Conservation (phyloP, 1,140 invertebrate species). For the Drosophila arawakana region DNA sequence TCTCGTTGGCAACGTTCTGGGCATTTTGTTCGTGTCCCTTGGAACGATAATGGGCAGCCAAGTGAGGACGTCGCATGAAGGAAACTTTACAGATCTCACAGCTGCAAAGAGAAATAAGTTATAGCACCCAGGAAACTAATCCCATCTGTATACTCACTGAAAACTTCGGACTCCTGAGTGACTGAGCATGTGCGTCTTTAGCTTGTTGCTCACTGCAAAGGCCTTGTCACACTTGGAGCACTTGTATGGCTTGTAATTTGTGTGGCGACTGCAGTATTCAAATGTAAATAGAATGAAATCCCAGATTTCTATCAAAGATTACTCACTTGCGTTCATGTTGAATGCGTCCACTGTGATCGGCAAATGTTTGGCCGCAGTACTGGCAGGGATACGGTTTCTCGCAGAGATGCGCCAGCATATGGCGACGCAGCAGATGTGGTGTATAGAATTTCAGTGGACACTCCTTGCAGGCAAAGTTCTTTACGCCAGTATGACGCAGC, state of each 20-base stretch:
- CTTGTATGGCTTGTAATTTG: slow-evolving; percentile 95
- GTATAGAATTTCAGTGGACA: slow-evolving; percentile 65
- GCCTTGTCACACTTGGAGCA: slow-evolving; percentile 99
- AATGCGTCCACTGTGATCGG: slow-evolving; percentile 58
- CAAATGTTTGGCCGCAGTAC: slow-evolving; percentile 58
- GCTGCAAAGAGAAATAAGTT: slow-evolving; percentile 9
- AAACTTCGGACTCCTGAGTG: slow-evolving; percentile 92
- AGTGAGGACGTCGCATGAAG: slow-evolving; percentile 61
- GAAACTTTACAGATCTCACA: slow-evolving; percentile 67
- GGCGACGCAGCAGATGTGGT: slow-evolving; percentile 59
- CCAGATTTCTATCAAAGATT: not conserved
- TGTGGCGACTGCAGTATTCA: slow-evolving; percentile 49
- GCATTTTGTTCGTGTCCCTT: slow-evolving; percentile 53
- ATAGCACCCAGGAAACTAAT: not conserved
- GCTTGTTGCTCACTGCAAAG: slow-evolving; percentile 99
- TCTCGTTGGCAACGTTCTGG: slow-evolving; percentile 1
- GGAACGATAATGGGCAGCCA: slow-evolving; percentile 57
- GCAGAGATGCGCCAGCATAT: slow-evolving; percentile 48
- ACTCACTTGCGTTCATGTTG: slow-evolving; percentile 66
- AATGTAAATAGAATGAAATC: not conserved
- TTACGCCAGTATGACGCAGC: slow-evolving; percentile 55
- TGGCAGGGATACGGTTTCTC: slow-evolving; percentile 55
- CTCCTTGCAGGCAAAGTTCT: slow-evolving; percentile 52
- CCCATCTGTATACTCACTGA: slow-evolving; percentile 45
- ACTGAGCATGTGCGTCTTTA: slow-evolving; percentile 98